Evolutionary conservation across 2,113 vertebrate genomes (phyloP).

Genomic region (Campylomormyrus tamandua): DNA sequence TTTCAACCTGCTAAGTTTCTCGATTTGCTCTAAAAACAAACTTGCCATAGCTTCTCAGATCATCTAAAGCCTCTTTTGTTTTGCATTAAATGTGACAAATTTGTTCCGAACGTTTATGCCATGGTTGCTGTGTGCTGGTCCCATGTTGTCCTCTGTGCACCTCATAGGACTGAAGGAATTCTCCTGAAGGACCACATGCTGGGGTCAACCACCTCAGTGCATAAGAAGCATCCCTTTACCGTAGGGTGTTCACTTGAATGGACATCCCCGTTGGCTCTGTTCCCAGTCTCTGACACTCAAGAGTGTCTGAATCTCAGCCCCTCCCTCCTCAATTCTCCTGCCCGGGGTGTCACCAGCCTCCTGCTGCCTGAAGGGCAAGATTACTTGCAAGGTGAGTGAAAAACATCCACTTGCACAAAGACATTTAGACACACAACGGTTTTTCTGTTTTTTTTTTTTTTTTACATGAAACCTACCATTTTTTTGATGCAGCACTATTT

Average conservation of each 20-base stretch:
- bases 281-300: neutral
- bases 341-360: slow-evolving; percentile 36
- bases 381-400: slow-evolving; percentile 48
- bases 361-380: slow-evolving; percentile 43
- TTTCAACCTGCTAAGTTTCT: neutral
- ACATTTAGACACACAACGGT: neutral
- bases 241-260: slow-evolving; percentile 1
- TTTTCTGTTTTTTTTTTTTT: neutral
- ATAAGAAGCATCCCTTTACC: slow-evolving; percentile 14
- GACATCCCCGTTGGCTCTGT: slow-evolving; percentile 12
- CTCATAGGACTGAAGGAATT: slow-evolving; percentile 28
- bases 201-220: slow-evolving; percentile 12
- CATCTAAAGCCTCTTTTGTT: neutral
- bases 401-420: neutral
- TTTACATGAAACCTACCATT: neutral
- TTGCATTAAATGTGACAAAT: neutral
- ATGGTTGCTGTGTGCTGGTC: neutral
- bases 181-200: slow-evolving; percentile 34
- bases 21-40: neutral
- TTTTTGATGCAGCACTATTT: slow-evolving; percentile 49
- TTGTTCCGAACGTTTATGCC: neutral
- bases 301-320: slow-evolving; percentile 52
- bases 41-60: neutral
- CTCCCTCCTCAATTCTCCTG: slow-evolving; percentile 56
- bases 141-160: neutral